These are phyloP conservation scores for Crepidodera aurea DNA, from an alignment of 2,888 invertebrate genomes.

Conservation along the genomic window DNA sequence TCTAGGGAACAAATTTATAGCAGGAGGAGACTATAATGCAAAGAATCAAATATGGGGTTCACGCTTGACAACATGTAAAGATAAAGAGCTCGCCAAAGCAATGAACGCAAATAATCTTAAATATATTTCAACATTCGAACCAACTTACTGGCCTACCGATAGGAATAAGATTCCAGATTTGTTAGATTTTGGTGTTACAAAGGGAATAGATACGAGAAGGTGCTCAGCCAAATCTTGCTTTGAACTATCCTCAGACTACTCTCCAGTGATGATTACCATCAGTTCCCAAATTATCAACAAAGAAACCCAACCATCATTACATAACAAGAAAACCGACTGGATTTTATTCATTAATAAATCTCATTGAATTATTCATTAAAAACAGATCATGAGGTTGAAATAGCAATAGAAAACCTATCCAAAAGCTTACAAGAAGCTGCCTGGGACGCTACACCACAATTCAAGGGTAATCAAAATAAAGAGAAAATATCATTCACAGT, in stretches of 20 bases:
- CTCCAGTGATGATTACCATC: neutral
- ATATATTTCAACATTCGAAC: neutral
- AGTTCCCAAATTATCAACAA: neutral
- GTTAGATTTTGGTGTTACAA: neutral
- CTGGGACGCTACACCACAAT: too few species aligned
- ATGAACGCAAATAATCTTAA: neutral
- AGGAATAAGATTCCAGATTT: too few species aligned
- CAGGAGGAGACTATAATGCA: neutral
- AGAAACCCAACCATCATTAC: neutral
- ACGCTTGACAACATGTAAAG: neutral
- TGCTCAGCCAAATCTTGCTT: neutral
- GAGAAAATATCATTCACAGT: too few species aligned
- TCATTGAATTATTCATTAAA: neutral
- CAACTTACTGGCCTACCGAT: conserved; percentile 3
- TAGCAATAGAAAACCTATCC: neutral
- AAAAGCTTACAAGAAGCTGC: neutral
- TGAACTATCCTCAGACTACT: neutral
- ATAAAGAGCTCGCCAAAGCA: neutral
- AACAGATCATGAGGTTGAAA: neutral
- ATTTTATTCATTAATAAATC: neutral
- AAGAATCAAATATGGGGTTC: neutral
- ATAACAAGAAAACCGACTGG: neutral
- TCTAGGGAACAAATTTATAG: conserved; percentile 3
- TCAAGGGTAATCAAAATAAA: too few species aligned
- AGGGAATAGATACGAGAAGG: neutral